These are phyloP conservation scores for Laticauda colubrina DNA, from an alignment of 2,113 vertebrate species.

Conservation along the genomic window DNA sequence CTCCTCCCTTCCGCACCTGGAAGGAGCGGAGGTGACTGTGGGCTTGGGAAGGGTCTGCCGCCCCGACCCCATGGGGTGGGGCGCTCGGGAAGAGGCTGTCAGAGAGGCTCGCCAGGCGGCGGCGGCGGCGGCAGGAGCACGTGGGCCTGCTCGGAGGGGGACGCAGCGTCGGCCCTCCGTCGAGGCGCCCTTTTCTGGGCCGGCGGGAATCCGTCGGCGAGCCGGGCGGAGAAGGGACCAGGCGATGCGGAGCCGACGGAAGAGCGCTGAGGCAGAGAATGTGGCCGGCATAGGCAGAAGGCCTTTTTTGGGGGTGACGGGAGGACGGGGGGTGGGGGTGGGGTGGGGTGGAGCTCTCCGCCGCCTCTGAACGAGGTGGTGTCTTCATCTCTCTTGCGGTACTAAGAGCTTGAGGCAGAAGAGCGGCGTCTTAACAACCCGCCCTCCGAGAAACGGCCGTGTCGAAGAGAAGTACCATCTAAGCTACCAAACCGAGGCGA, in stretches of 20 bases:
- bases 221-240: not conserved
- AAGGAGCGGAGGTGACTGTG: not conserved
- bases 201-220: not conserved
- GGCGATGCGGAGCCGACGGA: not conserved
- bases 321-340: too few species aligned
- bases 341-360: not conserved
- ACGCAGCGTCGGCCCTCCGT: not conserved
- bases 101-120: not conserved
- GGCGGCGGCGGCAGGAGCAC: not conserved
- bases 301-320: not conserved
- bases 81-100: slow-evolving; percentile 1
- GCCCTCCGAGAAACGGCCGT: not conserved
- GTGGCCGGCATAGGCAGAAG: not conserved
- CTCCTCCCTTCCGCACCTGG: not conserved
- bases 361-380: not conserved
- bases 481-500: too few species aligned
- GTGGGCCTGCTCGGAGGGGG: not conserved
- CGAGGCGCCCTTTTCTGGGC: not conserved
- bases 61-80: slow-evolving; percentile 17
- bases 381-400: not conserved
- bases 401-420: not conserved
- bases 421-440: not conserved
- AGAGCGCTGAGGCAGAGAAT: not conserved
- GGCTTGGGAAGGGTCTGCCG: not conserved
- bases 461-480: not conserved